Evolutionary conservation across 2,113 vertebrate genomes (phyloP), one percentile per base, ranked within the genome.

Genomic region (Eurypyga helias): DNA sequence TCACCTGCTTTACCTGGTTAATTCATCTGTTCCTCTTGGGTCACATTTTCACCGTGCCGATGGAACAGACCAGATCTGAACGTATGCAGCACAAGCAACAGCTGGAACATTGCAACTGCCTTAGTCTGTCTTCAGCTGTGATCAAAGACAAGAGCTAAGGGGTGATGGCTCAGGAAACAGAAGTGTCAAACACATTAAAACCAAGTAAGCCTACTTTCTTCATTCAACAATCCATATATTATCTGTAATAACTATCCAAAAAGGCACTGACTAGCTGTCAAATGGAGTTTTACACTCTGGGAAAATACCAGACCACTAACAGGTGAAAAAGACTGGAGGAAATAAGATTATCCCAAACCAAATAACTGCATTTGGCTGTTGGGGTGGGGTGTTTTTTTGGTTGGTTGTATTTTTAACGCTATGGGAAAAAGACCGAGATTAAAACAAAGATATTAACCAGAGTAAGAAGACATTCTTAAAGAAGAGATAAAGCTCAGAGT

Each of bases 81-180:
- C 41, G 45, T 34, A 23, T 11, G 6, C 41, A 67, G 36, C 33
- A 41, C 17, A 6, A 55, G 17, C 46, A 41, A 31, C 38, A 75
- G 54, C 83, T 69, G 54, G n/a, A 43, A 33, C 31, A 24, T 3
- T 4, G 48, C 34, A 26, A 28, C 48, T 49, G 54, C 48, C 52
- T 46, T 31, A 16, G 18, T 28, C 73, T 65, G 34, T 7, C 57
- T 46, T 52, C 73, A 85, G 5, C 11, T 24, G 23, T 3, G 6
- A 43, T 58, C 45, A 31, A 41, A 31, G 33, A n/a, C 17, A 9
- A 45, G 33, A 49, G 15, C 29, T 8, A 34, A 55, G 61, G 33
- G 31, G 34, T 2, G 4, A 29, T 31, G 48, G 41, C 21, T 49
- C 1, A 0, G 48, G 34, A 64, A 54, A 67, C 34, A 49, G 18